Evolutionary conservation across 2,113 vertebrate genomes (phyloP), one percentile per base, ranked within the genome.

Genomic region (Pluvialis apricaria): DNA sequence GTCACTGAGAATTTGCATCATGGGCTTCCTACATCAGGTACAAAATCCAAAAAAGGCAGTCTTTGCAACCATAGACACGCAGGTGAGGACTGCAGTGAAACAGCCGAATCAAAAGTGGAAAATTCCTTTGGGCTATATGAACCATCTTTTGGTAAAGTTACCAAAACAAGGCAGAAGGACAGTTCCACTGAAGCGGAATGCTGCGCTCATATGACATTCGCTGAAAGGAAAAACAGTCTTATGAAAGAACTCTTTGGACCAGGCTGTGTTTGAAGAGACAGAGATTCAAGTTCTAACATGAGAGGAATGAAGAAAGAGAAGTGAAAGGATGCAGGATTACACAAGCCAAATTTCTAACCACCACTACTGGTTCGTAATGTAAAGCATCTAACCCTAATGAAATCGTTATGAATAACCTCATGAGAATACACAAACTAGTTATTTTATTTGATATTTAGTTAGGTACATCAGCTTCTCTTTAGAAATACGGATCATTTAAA

Each of bases 1-100:
- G 93, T 94, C 5, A 81, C 28, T 2, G 94, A 97, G 76, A 98
- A 98, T 92, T 91, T 99, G 86, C 98, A 98, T 28, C 80, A 77
- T 0, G 97, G 97, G 25, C 95, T 96, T 6, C 98, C 97, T 6
- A 81, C 92, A 2, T 31, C 88, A 2, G 78, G 90, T 3, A n/a
- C 52, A 29, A 81, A 40, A 26, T 2, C 28, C 49, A 25, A 3
- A 31, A 21, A 58, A 5, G 45, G 64, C 12, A 49, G 12, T 24
- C 22, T 9, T 4, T 25, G 55, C 44, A 65, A 34, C 21, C 21
- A 6, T 2, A 69, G 44, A 1, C 15, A 26, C 2, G 8, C 34
- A 10, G 38, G 40, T 15, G 55, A 10, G 51, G 44, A 45, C 24
- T 71, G 47, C 28, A 8, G 28, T 0, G 26, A 45, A 28, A 10